Base-by-base conservation (phyloP, 1,140 invertebrate species). In the Drosophila biarmipes region DNA sequence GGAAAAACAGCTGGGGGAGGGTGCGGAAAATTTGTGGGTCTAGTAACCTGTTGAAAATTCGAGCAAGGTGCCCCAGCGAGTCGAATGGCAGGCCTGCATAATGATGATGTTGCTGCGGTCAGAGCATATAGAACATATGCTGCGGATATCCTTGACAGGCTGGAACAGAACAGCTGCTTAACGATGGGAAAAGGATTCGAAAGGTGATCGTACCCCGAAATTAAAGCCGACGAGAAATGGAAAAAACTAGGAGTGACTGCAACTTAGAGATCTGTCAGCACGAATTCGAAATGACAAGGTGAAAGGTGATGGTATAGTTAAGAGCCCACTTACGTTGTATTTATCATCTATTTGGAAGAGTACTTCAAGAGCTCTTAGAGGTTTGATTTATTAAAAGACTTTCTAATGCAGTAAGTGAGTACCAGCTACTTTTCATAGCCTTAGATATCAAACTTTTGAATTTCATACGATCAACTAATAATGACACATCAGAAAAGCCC, bases 131-230 rank as follows among this genome's bases (percentile, higher is more conserved):
- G 15, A 57, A 40, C 73, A 86, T 73, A 86, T 80, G 76, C 73
- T 68, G 58, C 66, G 76, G 72, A 77, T 85, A 80, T 85, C 81
- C 80, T 77, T 85, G 80, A 86, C 80, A 80, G 80, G 14, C 0
- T 15, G 51, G 45, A 49, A 57, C 7, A 8, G 57, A 62, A 27
- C 49, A 72, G 73, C 54, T 69, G 53, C 51, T 8, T 43, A 58
- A 52, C 63, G 45, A 51, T 49, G 27, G 37, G 17, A 29, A 34
- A 54, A 57, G 55, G 46, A 55, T 48, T 66, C 51, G 31, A 34
- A 24, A 45, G 15, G 34, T 40, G 64, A 61, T 40, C 15, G 27
- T n/a, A 27, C 17, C 46, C 19, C 14, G 6, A 21, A 45, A 45
- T 37, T 24, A 52, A 4, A 15, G 5, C 34, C 4, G n/a, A 37